These are phyloP conservation scores for Malacosoma neustria DNA, from an alignment of 2,888 invertebrate genomes.

Conservation along the genomic window DNA sequence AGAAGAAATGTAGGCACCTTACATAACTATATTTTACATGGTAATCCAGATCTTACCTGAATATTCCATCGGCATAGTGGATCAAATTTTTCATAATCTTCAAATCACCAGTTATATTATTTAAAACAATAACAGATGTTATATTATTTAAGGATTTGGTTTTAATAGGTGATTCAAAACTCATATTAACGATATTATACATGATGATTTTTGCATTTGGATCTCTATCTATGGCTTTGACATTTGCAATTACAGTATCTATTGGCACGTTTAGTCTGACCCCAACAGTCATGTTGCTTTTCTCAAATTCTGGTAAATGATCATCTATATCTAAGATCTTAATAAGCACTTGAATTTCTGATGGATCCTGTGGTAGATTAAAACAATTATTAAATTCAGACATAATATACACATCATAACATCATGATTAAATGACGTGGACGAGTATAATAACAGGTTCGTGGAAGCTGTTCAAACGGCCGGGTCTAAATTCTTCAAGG, in stretches of 20 bases:
- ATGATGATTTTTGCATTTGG: slow-evolving; percentile 78
- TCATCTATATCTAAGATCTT: slow-evolving; percentile 83
- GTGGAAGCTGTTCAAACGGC: too few relatives aligned
- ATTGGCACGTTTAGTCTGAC: slow-evolving; percentile 84
- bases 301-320: slow-evolving; percentile 80
- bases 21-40: neutral
- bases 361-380: slow-evolving; percentile 82
- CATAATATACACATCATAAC: too few relatives aligned
- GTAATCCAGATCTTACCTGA: slow-evolving; percentile 52
- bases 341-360: slow-evolving; percentile 79
- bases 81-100: slow-evolving; percentile 80
- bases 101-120: slow-evolving; percentile 81
- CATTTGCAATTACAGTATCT: slow-evolving; percentile 79
- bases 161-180: slow-evolving; percentile 69
- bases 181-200: slow-evolving; percentile 77
- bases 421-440: too few relatives aligned
- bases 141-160: slow-evolving; percentile 56
- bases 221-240: slow-evolving; percentile 81
- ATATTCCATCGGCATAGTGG: slow-evolving; percentile 79
- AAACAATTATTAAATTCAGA: too few relatives aligned
- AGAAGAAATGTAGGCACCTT: neutral
- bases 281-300: slow-evolving; percentile 78
- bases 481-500: too few relatives aligned
- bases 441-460: too few relatives aligned
- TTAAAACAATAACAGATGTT: slow-evolving; percentile 75